phyloP scores from a whole-genome alignment of 1,140 invertebrate species.

The Luehdorfia chinensis region DNA sequence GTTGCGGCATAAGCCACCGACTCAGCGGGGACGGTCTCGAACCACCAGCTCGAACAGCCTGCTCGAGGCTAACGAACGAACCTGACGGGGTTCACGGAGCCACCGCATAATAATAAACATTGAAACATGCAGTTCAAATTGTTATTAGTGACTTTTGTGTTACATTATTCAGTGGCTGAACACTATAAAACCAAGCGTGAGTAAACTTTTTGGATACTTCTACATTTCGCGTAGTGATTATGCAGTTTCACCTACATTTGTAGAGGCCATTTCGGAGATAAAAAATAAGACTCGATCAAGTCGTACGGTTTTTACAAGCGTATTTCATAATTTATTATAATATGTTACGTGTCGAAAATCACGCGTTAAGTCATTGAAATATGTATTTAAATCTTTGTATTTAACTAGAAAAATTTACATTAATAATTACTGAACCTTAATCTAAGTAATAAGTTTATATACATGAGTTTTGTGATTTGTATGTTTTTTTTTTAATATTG shows the following conservation, averaged over 20 bases:
- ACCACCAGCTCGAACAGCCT: conserved; percentile 43
- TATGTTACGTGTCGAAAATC: too few species aligned
- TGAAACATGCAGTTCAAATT: conserved; percentile 56
- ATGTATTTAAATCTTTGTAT: too few species aligned
- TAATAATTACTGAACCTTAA: too few species aligned
- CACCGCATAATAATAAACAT: background rate
- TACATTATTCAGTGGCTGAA: conserved; percentile 46
- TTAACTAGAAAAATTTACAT: too few species aligned
- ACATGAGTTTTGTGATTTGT: too few species aligned
- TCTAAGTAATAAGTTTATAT: too few species aligned
- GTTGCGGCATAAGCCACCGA: conserved; percentile 33
- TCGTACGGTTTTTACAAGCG: conserved; percentile 15
- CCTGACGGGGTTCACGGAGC: conserved; percentile 18
- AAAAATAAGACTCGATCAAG: conserved; percentile 14
- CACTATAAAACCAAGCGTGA: conserved; percentile 68
- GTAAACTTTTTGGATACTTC: conserved; percentile 34
- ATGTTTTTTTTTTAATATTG: too few species aligned
- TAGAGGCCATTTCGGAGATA: conserved; percentile 19
- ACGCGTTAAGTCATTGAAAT: too few species aligned
- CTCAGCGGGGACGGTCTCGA: conserved; percentile 42
- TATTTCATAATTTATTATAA: conserved; percentile 36
- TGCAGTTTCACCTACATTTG: conserved; percentile 20
- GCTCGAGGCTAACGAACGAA: conserved; percentile 42
- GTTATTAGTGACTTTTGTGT: conserved; percentile 53
- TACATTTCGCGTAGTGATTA: conserved; percentile 12